Evolutionary conservation across 2,113 vertebrate species (phyloP).

Genomic region (Agapornis roseicollis): DNA sequence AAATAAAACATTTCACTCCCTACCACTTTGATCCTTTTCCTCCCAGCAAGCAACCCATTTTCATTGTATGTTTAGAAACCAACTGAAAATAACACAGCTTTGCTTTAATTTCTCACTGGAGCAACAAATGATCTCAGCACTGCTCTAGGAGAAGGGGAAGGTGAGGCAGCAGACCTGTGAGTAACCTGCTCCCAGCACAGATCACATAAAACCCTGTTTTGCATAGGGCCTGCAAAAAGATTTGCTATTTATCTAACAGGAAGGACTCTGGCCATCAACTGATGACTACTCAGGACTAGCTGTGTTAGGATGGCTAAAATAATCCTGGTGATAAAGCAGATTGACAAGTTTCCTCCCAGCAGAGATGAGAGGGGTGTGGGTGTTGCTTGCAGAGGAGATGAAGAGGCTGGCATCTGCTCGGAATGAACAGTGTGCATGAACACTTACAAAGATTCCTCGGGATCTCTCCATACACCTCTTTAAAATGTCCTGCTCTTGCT

Average conservation of each 20-base stretch:
- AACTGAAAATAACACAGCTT: conserved; percentile 39
- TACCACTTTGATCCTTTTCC: neutral
- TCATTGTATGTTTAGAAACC: neutral
- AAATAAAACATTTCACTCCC: conserved; percentile 42
- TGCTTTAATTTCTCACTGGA: neutral
- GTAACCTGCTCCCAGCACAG: neutral
- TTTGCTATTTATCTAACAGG: neutral
- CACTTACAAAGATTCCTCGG: neutral
- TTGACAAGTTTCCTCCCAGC: neutral
- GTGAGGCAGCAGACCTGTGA: neutral
- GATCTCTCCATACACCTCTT: neutral
- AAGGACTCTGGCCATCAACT: neutral
- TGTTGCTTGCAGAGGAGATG: neutral
- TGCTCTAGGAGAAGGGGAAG: neutral
- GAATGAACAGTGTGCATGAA: neutral
- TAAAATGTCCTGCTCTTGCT: conserved; percentile 38
- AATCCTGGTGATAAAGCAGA: neutral
- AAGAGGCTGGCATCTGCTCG: neutral
- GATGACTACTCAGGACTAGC: neutral
- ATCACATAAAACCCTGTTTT: neutral
- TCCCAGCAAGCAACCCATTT: neutral
- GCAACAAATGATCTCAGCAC: conserved; percentile 35
- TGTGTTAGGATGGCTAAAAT: conserved; percentile 5
- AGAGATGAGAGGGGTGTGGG: neutral
- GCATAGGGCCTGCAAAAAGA: neutral